Percentiles rank a stretch among this genome's conserved stretches.
Evolutionary conservation across 2,113 vertebrate genomes (phyloP).

Genomic region (cat (Felis catus)): F.catus_Fca126_mat1.0 CM031415.1:178799001-178799500

Average conservation of each 20-base stretch:
- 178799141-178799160: not conserved
- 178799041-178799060: not conserved
- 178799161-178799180: not conserved
- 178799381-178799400: too few species aligned
- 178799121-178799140: not conserved
- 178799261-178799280: too few species aligned
- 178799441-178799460: too few species aligned
- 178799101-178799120: not conserved
- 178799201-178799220: not conserved
- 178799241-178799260: too few species aligned
- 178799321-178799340: too few species aligned
- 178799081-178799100: not conserved
- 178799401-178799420: too few species aligned
- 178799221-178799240: not conserved
- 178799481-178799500: not conserved
- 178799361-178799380: too few species aligned
- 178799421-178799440: too few species aligned
- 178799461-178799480: not conserved
- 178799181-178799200: not conserved
- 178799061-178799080: not conserved
- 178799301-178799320: too few species aligned
- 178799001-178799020: not conserved
- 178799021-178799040: not conserved
- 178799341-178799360: too few species aligned
- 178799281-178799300: too few species aligned